phyloP scores from a whole-genome alignment of 2,888 invertebrate species.

The Drosophila niveifrons region DNA sequence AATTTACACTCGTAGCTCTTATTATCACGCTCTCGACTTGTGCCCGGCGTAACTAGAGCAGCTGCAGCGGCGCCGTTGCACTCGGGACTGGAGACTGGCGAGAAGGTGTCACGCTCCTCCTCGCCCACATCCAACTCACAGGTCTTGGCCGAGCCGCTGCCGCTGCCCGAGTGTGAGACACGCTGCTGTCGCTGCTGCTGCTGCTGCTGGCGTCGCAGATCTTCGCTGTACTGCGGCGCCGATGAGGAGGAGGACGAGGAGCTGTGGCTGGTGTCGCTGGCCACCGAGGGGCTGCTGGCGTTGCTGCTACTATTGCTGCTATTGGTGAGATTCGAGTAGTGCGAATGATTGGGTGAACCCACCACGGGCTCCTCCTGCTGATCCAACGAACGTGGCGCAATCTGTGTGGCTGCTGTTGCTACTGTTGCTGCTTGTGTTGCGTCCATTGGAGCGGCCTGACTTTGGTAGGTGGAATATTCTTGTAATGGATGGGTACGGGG shows the following conservation, averaged over 20 bases:
- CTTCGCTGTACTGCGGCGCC: slow-evolving; percentile 81
- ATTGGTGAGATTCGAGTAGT: slow-evolving; percentile 79
- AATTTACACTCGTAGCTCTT: slow-evolving; percentile 69
- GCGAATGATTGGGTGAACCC: slow-evolving; percentile 73
- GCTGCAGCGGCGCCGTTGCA: slow-evolving; percentile 56
- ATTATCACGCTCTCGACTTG: slow-evolving; percentile 62
- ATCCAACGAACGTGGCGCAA: slow-evolving; percentile 69
- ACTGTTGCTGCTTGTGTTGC: slow-evolving; percentile 17
- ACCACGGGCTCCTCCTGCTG: slow-evolving; percentile 66
- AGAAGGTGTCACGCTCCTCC: slow-evolving; percentile 85
- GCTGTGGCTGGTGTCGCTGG: slow-evolving; percentile 58
- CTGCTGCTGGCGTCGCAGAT: slow-evolving; percentile 56
- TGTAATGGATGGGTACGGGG: slow-evolving; percentile 11
- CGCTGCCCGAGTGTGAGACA: slow-evolving; percentile 70
- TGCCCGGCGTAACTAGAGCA: slow-evolving; percentile 29
- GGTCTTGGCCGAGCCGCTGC: slow-evolving; percentile 82
- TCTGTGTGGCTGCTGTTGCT: slow-evolving; percentile 13
- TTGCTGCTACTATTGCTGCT: slow-evolving; percentile 57
- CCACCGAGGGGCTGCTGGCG: slow-evolving; percentile 59
- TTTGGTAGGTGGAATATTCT: slow-evolving; percentile 6
- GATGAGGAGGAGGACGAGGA: slow-evolving; percentile 73
- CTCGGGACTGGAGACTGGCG: slow-evolving; percentile 82
- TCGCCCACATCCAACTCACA: slow-evolving; percentile 84
- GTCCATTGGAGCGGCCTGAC: slow-evolving; percentile 54
- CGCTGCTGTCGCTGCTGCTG: slow-evolving; percentile 46